A percentile compares a stretch with the other conserved stretches of the same genome.
phyloP scores from a whole-genome alignment of 2,113 vertebrate genomes.

The Silurus asotus region DNA sequence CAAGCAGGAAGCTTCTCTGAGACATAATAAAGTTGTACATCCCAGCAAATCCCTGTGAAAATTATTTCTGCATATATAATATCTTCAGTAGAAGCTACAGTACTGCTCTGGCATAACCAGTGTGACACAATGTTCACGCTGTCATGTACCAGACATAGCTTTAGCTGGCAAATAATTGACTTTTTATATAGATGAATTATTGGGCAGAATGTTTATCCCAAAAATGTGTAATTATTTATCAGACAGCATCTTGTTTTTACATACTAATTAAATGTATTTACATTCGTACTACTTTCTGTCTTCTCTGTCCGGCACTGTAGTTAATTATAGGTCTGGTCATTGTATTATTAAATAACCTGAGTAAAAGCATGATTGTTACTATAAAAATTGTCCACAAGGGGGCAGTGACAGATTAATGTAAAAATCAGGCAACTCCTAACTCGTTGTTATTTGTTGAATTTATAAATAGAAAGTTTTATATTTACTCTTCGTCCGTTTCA shows the following conservation, averaged over 20 bases:
- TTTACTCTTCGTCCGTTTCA: not conserved
- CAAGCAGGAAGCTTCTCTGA: not conserved
- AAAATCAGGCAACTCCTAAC: not conserved
- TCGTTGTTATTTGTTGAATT: not conserved
- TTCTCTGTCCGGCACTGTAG: not conserved
- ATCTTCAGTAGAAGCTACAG: not conserved
- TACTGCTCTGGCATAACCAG: not conserved
- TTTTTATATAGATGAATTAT: not conserved
- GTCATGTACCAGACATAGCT: not conserved
- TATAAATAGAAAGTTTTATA: not conserved
- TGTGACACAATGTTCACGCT: not conserved
- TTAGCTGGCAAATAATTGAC: not conserved
- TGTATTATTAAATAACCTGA: not conserved
- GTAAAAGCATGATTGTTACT: not conserved
- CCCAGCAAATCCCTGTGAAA: not conserved
- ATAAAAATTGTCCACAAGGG: constrained; percentile 44
- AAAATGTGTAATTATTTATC: not conserved
- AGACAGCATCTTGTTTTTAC: not conserved
- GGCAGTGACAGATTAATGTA: constrained; percentile 35
- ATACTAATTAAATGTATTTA: not conserved
- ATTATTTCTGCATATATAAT: not conserved
- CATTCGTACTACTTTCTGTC: not conserved
- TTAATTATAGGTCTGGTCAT: not conserved
- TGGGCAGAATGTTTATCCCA: not conserved
- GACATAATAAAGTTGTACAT: not conserved